Base-by-base conservation (phyloP, 2,113 vertebrate genomes). In the Salvelinus alpinus region DNA sequence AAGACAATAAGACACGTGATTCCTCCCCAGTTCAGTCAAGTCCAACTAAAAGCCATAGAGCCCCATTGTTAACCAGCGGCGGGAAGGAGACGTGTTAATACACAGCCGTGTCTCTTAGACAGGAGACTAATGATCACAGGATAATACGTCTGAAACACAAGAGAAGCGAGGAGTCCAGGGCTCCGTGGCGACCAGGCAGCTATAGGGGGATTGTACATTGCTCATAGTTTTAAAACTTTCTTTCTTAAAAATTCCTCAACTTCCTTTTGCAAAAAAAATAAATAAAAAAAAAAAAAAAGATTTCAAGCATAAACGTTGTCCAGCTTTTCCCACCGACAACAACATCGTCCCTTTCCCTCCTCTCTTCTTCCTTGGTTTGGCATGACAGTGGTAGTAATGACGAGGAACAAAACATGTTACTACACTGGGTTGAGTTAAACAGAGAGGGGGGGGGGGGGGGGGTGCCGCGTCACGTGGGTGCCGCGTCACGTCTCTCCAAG, bases 181-280 rank as follows among this genome's bases (percentile, higher is more conserved):
- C 81, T 74, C 81, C 82, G 44, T 85, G 82, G 82, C 87, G 77
- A 86, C 88, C 86, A 81, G 88, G 86, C 87, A 92, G 91, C 88
- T 76, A 77, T 34, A 34, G 71, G 88, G 90, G 90, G 92, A 92
- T 93, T 94, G 92, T 94, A 93, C 93, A 85, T 90, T 94, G 92
- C 91, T 92, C 87, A 20, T 89, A 88, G 90, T 85, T 86, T 84
- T 84, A 89, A 1, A 64, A 31, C 5, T 74, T 79, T 72, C 59
- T 70, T 62, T 44, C 72, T 25, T 68, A 3, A 75, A 66, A 64
- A 16, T 88, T 88, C 85, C 85, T 86, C 80, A 80, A 88, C 87
- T 88, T 87, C 87, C 81, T 84, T 89, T 90, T 83, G 86, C 81
- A 2, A 27, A 27, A 5, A 31, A 5, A 31, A 5, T 4, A 86